These are phyloP conservation scores for Potamilus streckersoni DNA, from an alignment of 1,140 invertebrate species.

Conservation along the genomic window DNA sequence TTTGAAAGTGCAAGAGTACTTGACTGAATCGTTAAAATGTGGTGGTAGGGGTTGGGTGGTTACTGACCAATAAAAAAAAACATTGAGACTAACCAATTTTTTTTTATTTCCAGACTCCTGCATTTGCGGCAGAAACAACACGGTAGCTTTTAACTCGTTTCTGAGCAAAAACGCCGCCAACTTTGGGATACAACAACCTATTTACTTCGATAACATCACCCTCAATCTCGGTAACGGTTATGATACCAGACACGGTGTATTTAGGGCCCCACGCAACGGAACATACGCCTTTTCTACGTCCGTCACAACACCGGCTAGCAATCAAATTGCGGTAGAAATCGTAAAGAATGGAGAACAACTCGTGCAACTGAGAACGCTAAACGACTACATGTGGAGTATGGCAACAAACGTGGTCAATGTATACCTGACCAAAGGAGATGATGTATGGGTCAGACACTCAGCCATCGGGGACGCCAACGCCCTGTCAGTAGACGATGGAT, in stretches of 20 bases:
- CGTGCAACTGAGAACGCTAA: slow-evolving; percentile 16
- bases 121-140: slow-evolving; percentile 12
- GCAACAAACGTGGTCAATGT: slow-evolving; percentile 25
- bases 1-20: no score
- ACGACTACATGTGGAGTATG: slow-evolving; percentile 26
- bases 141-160: slow-evolving; percentile 17
- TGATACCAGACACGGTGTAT: slow-evolving; percentile 35
- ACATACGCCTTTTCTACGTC: slow-evolving; percentile 40
- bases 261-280: slow-evolving; percentile 45
- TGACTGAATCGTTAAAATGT: no score
- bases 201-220: slow-evolving; percentile 47
- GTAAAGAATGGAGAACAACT: slow-evolving; percentile 7
- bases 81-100: no score
- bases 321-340: slow-evolving; percentile 22
- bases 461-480: slow-evolving; percentile 15
- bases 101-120: neutral
- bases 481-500: slow-evolving; percentile 8
- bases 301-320: slow-evolving; percentile 1
- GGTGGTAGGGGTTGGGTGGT: no score
- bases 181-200: slow-evolving; percentile 30
- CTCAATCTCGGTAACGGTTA: slow-evolving; percentile 49
- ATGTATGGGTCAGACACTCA: slow-evolving; percentile 29
- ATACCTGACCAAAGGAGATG: slow-evolving; percentile 11
- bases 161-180: slow-evolving; percentile 12
- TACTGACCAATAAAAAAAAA: no score